Conservation (phyloP, 2,113 vertebrate species). For the Lophius piscatorius region DNA sequence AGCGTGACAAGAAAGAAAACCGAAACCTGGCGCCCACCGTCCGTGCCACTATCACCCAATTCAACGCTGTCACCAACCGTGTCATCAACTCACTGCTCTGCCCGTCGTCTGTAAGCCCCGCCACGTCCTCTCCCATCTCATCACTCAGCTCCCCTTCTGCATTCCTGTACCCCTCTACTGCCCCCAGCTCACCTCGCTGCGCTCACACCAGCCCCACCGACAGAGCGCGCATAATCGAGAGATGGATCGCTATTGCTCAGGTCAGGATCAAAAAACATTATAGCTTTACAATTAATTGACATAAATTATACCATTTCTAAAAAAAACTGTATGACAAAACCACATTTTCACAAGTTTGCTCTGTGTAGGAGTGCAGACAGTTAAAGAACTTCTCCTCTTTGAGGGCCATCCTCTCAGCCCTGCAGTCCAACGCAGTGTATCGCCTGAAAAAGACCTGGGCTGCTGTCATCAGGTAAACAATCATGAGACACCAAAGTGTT, state of each 20-base stretch:
- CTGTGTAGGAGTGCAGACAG: conserved; percentile 81
- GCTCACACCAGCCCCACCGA: conserved; percentile 56
- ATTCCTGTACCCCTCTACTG: conserved; percentile 54
- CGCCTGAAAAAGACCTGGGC: conserved; percentile 89
- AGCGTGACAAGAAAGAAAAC: conserved; percentile 88
- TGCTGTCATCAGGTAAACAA: conserved; percentile 82
- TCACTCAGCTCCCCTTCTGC: conserved; percentile 40
- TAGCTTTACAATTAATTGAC: background rate
- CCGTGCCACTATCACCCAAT: conserved; percentile 89
- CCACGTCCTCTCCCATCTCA: conserved; percentile 52
- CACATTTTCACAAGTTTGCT: background rate
- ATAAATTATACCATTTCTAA: background rate
- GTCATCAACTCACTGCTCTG: conserved; percentile 87
- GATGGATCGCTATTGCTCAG: conserved; percentile 88
- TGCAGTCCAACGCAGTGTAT: conserved; percentile 90
- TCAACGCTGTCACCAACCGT: conserved; percentile 85
- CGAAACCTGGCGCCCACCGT: conserved; percentile 78
- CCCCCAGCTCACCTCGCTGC: conserved; percentile 52
- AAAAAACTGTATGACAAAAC: background rate
- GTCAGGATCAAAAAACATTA: conserved; percentile 55
- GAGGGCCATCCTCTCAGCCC: conserved; percentile 87
- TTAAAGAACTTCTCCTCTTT: conserved; percentile 89
- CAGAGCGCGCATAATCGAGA: conserved; percentile 83
- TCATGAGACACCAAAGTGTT: too few species aligned
- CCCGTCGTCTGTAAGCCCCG: conserved; percentile 30